Evolutionary conservation across 64 coral and sea anemone genomes (phyloP).

Genomic region (Dendronephthya gigantea): DNA sequence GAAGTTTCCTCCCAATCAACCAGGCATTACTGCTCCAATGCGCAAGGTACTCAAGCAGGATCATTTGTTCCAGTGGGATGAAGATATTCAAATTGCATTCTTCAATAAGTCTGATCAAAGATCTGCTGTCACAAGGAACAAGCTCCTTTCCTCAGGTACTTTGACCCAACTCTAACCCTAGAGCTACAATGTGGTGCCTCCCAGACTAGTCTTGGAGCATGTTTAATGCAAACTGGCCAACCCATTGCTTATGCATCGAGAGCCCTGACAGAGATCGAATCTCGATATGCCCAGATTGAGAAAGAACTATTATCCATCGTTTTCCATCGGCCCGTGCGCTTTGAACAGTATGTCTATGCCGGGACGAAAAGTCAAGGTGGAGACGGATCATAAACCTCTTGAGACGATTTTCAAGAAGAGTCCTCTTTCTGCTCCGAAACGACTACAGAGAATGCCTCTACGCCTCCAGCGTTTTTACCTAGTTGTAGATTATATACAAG

Average conservation of each 20-base stretch:
- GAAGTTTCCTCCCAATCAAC: background rate
- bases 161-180: background rate
- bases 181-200: background rate
- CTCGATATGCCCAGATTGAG: background rate
- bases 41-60: background rate
- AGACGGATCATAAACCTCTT: background rate
- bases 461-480: background rate
- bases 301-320: background rate
- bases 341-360: background rate
- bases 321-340: background rate
- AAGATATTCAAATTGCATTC: background rate
- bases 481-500: background rate
- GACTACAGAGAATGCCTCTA: background rate
- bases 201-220: background rate
- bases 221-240: background rate
- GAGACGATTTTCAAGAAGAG: background rate
- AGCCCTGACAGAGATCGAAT: background rate
- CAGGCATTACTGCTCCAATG: background rate
- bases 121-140: too few relatives aligned
- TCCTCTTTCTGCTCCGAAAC: background rate
- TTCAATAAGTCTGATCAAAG: background rate
- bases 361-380: background rate
- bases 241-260: background rate
- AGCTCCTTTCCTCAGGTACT: background rate
- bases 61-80: background rate